phyloP scores from a whole-genome alignment of 1,140 invertebrate genomes.

The Lepidurus packardi region DNA sequence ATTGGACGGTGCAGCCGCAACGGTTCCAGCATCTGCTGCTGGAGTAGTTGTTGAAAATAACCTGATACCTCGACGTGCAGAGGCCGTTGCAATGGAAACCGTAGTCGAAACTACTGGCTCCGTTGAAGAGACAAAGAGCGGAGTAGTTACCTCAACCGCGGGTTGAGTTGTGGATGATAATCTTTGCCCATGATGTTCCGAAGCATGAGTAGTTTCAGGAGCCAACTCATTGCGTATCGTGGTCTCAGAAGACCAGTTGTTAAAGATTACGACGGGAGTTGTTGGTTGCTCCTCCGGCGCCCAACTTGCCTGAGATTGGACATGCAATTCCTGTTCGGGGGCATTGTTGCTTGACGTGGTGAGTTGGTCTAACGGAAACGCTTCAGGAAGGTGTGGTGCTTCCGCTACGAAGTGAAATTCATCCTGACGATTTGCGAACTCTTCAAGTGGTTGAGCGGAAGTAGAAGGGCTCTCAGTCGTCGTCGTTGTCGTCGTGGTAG shows the following conservation, averaged over 20 bases:
- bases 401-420: background rate
- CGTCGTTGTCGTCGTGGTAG: constrained; percentile 1
- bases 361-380: background rate
- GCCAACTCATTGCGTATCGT: background rate
- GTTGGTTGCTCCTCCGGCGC: background rate
- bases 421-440: background rate
- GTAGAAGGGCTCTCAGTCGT: constrained; percentile 1
- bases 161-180: background rate
- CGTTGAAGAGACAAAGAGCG: background rate
- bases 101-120: background rate
- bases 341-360: background rate
- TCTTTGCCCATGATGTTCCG: too few species aligned
- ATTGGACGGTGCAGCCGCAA: background rate
- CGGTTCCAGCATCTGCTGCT: background rate
- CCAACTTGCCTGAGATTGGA: background rate
- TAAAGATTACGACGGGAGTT: background rate
- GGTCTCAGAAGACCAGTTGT: background rate
- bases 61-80: background rate
- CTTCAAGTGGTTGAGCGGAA: background rate
- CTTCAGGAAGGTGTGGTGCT: background rate
- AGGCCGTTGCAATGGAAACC: background rate
- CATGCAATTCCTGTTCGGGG: background rate
- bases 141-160: background rate
- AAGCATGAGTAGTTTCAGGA: background rate
- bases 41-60: background rate